A percentile compares a stretch with the other conserved stretches of the same genome.
Conservation (phyloP, 1,140 invertebrate species). For the Acromyrmex heyeri region DNA sequence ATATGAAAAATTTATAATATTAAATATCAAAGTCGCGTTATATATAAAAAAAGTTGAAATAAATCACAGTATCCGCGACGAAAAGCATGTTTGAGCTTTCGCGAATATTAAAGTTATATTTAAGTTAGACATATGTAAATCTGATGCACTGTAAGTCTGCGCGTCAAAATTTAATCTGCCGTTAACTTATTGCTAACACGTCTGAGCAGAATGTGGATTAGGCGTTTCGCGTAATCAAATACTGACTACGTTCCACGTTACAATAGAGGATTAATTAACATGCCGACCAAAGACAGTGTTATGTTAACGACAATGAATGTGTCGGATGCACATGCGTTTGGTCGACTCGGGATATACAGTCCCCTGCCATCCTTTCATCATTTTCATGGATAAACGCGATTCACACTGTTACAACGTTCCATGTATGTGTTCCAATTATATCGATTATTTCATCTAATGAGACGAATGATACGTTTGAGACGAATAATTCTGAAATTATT, state of each 20-base stretch:
- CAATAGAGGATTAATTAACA: slow-evolving; percentile 59
- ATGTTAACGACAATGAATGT: slow-evolving; percentile 39
- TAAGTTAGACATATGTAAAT: not conserved
- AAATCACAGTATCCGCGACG: no score
- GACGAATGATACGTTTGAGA: not conserved
- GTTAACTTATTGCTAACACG: slow-evolving; percentile 3
- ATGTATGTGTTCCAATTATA: slow-evolving; percentile 12
- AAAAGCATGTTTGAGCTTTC: not conserved
- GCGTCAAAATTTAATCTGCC: slow-evolving; percentile 22
- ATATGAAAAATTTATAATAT: slow-evolving; percentile 27
- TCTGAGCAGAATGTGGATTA: slow-evolving; percentile 4
- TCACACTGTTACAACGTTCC: not conserved
- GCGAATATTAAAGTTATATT: slow-evolving; percentile 43
- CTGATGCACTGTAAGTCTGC: not conserved
- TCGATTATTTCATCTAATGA: slow-evolving; percentile 12
- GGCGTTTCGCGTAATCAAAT: slow-evolving; percentile 52
- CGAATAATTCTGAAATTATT: not conserved
- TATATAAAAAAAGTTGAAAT: not conserved
- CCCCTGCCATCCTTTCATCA: slow-evolving; percentile 21
- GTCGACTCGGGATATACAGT: not conserved
- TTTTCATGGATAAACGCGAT: slow-evolving; percentile 3
- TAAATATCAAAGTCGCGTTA: slow-evolving; percentile 10
- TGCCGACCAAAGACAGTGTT: slow-evolving; percentile 37
- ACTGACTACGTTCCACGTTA: slow-evolving; percentile 16
- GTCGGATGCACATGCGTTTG: slow-evolving; percentile 19